Evolutionary conservation across 2,113 vertebrate species (phyloP).

Genomic region (Aplodontia rufa): DNA sequence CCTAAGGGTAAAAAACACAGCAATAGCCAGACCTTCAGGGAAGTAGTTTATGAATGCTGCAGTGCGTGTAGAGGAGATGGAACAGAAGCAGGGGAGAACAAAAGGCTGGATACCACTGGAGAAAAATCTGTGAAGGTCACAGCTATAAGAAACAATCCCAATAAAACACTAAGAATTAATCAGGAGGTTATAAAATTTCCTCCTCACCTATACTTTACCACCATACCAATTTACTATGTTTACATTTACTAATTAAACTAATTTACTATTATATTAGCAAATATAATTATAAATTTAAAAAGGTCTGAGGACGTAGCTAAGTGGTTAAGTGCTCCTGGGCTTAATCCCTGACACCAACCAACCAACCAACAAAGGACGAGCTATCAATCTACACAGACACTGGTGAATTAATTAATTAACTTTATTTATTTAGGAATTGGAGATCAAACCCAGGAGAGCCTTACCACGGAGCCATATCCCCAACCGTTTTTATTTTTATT

Average conservation of each 20-base stretch:
- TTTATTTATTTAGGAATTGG: no score
- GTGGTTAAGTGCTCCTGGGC: no score
- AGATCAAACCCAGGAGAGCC: no score
- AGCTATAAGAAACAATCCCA: background rate
- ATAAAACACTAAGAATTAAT: constrained; percentile 46
- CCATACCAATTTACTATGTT: background rate
- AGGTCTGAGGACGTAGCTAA: no score
- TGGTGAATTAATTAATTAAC: background rate
- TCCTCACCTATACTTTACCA: background rate
- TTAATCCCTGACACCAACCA: no score
- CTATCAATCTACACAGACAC: background rate
- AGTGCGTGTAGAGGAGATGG: background rate
- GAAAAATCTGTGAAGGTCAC: constrained; percentile 5
- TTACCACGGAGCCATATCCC: no score
- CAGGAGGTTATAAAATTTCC: background rate
- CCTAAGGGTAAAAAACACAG: background rate
- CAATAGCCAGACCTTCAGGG: background rate
- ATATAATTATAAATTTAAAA: no score
- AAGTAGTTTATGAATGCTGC: constrained; percentile 2
- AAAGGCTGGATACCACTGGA: background rate
- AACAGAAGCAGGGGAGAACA: background rate
- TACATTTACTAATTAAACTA: no score
- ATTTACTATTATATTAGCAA: no score
- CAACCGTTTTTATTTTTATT: no score
- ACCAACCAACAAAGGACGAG: background rate